Conservation (phyloP, 2,797 vertebrate species). For the Molossus molossus region DNA sequence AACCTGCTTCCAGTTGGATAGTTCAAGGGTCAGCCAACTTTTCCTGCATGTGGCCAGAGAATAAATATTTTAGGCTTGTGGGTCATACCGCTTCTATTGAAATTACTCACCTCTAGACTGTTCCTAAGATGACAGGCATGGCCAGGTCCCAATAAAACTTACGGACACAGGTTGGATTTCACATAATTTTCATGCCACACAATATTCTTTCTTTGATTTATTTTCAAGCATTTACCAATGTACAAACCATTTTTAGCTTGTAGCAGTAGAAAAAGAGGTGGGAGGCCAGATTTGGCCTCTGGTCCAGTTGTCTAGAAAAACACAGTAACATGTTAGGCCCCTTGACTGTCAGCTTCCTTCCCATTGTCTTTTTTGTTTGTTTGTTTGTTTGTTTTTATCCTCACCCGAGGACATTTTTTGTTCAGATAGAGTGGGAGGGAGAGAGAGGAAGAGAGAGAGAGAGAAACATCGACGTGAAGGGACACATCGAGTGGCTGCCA, state of each 20-base stretch:
- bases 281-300: not conserved
- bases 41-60: not conserved
- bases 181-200: not conserved
- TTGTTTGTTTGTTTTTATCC: too few species aligned
- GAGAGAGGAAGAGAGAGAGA: too few species aligned
- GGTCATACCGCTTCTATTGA: not conserved
- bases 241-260: not conserved
- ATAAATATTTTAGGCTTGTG: not conserved
- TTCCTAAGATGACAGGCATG: rapidly evolving
- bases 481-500: too few species aligned
- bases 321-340: not conserved
- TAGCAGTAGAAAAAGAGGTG: not conserved
- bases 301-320: not conserved
- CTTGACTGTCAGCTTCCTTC: not conserved
- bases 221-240: not conserved
- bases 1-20: not conserved
- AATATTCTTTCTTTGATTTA: not conserved
- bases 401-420: too few species aligned
- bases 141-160: not conserved
- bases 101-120: not conserved
- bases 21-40: not conserved
- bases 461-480: too few species aligned
- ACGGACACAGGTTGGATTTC: not conserved
- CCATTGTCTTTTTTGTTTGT: too few species aligned
- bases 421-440: too few species aligned